Conservation (phyloP, 2,113 vertebrate species). For the Cyprinodon variegatus region DNA sequence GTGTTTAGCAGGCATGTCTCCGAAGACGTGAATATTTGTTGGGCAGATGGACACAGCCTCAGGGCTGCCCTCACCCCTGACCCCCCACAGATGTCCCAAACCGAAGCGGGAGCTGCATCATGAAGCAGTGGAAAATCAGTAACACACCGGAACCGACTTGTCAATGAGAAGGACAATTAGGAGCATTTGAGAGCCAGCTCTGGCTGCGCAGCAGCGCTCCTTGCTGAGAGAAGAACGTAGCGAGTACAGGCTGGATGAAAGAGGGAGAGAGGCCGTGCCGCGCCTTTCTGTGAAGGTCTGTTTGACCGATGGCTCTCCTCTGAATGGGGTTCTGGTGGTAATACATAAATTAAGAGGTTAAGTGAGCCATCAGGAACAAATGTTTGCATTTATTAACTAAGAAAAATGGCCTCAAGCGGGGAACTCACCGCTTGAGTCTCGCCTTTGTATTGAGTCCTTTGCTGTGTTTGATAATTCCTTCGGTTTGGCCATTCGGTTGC, state of each 20-base stretch:
- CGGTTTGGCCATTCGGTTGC: constrained; percentile 5
- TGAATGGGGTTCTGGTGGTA: constrained; percentile 69
- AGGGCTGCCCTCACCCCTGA: constrained; percentile 79
- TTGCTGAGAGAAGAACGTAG: constrained; percentile 81
- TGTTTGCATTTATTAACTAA: constrained; percentile 75
- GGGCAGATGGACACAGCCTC: constrained; percentile 90
- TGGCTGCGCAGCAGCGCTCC: constrained; percentile 79
- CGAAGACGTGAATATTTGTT: constrained; percentile 71
- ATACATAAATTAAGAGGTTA: constrained; percentile 79
- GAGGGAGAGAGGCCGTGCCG: constrained; percentile 76
- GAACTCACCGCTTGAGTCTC: constrained; percentile 30
- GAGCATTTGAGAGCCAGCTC: constrained; percentile 85
- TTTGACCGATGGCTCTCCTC: constrained; percentile 67
- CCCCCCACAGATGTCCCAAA: constrained; percentile 88
- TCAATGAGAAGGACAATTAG: constrained; percentile 84
- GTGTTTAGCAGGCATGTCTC: constrained; percentile 60
- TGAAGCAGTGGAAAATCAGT: constrained; percentile 82
- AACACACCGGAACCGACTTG: constrained; percentile 86
- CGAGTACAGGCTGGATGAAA: constrained; percentile 83
- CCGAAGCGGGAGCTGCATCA: constrained; percentile 68
- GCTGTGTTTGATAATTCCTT: constrained; percentile 22
- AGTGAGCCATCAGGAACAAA: constrained; percentile 76
- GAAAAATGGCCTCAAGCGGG: constrained; percentile 59
- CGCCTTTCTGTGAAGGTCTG: constrained; percentile 75
- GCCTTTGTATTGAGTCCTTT: constrained; percentile 38